These are phyloP conservation scores for Lepidotrigona ventralis DNA, from an alignment of 1,140 invertebrate species.

Conservation along the genomic window DNA sequence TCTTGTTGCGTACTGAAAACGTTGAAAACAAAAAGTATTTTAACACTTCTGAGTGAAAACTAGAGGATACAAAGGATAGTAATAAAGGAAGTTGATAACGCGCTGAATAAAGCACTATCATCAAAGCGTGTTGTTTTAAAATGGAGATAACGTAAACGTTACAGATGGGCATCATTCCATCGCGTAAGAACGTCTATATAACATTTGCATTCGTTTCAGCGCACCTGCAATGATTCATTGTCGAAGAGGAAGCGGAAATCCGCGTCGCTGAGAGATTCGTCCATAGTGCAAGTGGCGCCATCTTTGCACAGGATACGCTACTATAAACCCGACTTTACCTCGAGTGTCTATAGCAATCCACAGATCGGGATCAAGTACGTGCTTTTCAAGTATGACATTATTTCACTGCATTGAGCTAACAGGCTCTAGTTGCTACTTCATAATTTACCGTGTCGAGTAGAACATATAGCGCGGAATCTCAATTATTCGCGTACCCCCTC, in stretches of 20 bases:
- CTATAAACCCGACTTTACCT: constrained; percentile 17
- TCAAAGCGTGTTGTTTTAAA: not conserved
- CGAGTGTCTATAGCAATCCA: constrained; percentile 24
- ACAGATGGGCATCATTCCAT: not conserved
- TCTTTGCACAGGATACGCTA: constrained; percentile 45
- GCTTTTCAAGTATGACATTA: constrained; percentile 41
- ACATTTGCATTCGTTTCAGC: not conserved
- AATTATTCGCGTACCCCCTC: constrained; percentile 19
- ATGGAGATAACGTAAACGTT: not conserved
- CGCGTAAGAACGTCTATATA: not conserved
- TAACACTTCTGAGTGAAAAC: no score
- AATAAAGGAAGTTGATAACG: no score
- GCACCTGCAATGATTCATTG: constrained; percentile 9
- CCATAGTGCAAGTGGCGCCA: constrained; percentile 54
- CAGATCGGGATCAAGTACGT: constrained; percentile 32
- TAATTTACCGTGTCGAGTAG: constrained; percentile 25
- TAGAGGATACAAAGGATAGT: no score
- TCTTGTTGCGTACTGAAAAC: no score
- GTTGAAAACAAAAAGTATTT: no score
- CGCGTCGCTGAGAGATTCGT: not conserved
- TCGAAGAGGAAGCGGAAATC: not conserved
- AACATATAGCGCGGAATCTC: not conserved
- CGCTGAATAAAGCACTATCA: not conserved
- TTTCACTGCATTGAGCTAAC: constrained; percentile 39
- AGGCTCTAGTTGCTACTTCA: constrained; percentile 32